Base-by-base conservation (phyloP, 2,888 invertebrate genomes). In the Ellobium chinense region DNA sequence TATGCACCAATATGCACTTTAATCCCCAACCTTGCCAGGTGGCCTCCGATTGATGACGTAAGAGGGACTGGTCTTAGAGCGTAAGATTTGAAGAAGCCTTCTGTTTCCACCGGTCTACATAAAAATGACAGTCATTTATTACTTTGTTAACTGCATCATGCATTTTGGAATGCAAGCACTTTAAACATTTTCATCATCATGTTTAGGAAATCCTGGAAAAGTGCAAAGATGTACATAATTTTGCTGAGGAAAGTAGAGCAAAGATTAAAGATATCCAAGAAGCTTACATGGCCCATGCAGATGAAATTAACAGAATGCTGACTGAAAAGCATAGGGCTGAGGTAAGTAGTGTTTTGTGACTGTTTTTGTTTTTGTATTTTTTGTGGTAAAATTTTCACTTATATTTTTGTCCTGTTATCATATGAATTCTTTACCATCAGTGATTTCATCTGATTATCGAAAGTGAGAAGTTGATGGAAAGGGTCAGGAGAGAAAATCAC, bases 221-320 rank as follows among this genome's bases (percentile, higher is more conserved):
- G 58, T 90, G 89, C 82, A 84, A 82, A 70, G 87, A 88, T 73
- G 69, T 89, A 34, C 88, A 89, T 70, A 80, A 78, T 18, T 66
- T 88, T 31, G 89, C 88, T 1, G 87, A 89, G 56, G 85, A 89
- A 12, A 88, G 88, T 73, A 86, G 89, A 80, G 85, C 84, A 46
- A 84, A 87, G 63, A 88, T 91, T 27, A 88, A 90, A 68, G 82
- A 86, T n/a, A 86, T 91, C 31, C 89, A 91, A 77, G 90, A 89
- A 46, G 85, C 89, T 81, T 88, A 87, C 75, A 76, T 89, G 58
- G 85, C 85, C 36, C 76, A 88, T 72, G 88, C 89, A 21, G 90
- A 91, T 80, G 89, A 91, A 80, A 88, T 91, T n/a, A 89, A 88
- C 60, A 84, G 84, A 24, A 87, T 89, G 86, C 83, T 90, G 83